Conservation (phyloP, 2,113 vertebrate genomes). For the Isichthys henryi region DNA sequence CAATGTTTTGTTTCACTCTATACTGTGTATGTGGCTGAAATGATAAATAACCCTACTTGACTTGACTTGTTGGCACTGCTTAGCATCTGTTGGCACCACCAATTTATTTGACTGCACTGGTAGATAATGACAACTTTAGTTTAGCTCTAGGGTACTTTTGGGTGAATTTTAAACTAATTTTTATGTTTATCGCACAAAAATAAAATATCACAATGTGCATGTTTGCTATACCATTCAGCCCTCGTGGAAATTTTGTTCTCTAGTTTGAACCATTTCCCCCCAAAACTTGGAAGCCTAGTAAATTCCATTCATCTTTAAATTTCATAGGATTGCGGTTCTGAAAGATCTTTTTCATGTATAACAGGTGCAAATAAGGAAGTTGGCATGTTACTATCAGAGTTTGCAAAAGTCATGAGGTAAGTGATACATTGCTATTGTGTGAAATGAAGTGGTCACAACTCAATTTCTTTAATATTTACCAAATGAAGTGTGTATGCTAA, state of each 20-base stretch:
- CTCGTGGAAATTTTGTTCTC: not conserved
- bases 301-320: not conserved
- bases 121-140: not conserved
- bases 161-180: not conserved
- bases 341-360: not conserved
- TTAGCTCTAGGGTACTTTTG: not conserved
- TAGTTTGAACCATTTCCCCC: not conserved
- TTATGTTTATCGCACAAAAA: not conserved
- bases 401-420: constrained; percentile 51
- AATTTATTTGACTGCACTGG: not conserved
- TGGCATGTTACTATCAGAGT: constrained; percentile 43
- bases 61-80: not conserved
- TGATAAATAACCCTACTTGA: too few species aligned
- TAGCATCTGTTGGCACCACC: not conserved
- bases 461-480: not conserved
- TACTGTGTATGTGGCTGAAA: too few species aligned
- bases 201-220: not conserved
- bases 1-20: too few species aligned
- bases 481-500: not conserved
- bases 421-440: not conserved
- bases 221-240: not conserved
- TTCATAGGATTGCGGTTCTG: not conserved
- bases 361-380: constrained; percentile 48
- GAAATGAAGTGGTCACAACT: not conserved
- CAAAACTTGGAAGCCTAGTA: not conserved